These are phyloP conservation scores for Mus caroli DNA, from an alignment of 2,797 vertebrate species.

Conservation along the genomic window DNA sequence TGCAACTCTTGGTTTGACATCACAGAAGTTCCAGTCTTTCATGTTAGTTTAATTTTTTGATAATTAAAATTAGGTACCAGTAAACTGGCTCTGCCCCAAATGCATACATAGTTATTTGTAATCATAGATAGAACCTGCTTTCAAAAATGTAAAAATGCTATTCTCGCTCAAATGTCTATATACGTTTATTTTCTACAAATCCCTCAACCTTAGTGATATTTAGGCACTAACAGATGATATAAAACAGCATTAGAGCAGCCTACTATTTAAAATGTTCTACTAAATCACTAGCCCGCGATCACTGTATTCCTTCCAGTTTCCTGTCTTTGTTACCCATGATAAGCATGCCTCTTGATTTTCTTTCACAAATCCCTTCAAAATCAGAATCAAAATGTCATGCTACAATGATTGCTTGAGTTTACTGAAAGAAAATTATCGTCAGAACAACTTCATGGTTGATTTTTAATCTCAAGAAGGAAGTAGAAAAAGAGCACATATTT, in stretches of 20 bases:
- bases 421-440: conserved; percentile 78
- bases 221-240: conserved; percentile 5
- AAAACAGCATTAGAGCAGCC: conserved; percentile 3
- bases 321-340: background rate
- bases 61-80: conserved; percentile 72
- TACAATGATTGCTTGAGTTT: conserved; percentile 81
- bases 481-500: conserved; percentile 74
- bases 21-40: conserved; percentile 25
- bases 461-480: conserved; percentile 37
- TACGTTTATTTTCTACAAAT: conserved; percentile 14
- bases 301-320: conserved; percentile 46
- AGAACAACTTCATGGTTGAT: conserved; percentile 75
- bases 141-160: conserved; percentile 24
- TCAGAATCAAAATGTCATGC: conserved; percentile 54
- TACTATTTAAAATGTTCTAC: conserved; percentile 35
- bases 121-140: conserved; percentile 27
- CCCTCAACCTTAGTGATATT: conserved; percentile 18
- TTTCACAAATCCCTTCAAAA: conserved; percentile 1
- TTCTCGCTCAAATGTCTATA: conserved; percentile 42
- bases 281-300: background rate
- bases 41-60: conserved; percentile 45
- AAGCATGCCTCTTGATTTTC: background rate
- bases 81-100: conserved; percentile 59
- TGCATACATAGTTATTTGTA: background rate
- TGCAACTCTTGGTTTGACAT: conserved; percentile 29